phyloP scores from a whole-genome alignment of 2,888 invertebrate genomes.

The Tipula confusa region DNA sequence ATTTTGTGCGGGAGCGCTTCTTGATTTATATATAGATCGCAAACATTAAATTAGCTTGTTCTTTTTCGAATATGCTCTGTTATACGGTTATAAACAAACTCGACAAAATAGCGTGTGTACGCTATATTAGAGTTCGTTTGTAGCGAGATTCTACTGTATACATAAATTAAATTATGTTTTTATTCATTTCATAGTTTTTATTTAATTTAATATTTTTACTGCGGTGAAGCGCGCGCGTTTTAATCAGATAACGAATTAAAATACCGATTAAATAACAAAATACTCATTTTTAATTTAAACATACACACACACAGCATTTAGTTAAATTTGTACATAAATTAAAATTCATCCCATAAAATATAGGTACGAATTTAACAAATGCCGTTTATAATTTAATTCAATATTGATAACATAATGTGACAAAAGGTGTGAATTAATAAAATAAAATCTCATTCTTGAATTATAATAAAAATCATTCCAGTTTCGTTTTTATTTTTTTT shows the following conservation, averaged over 20 bases:
- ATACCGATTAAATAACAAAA: background rate
- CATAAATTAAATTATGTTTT: no score
- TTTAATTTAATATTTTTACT: no score
- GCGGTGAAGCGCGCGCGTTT: background rate
- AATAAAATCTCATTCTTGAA: constrained; percentile 20
- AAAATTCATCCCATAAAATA: background rate
- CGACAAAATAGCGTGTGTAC: no score
- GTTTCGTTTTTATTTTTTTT: no score
- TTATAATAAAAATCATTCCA: background rate
- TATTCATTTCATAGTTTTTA: no score
- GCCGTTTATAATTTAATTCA: constrained; percentile 3
- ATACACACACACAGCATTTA: background rate
- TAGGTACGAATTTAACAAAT: background rate
- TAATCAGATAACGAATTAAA: constrained; percentile 3
- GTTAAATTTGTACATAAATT: background rate
- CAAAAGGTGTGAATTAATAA: constrained; percentile 12
- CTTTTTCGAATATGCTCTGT: no score
- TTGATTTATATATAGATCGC: no score
- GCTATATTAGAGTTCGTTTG: no score
- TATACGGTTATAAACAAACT: no score
- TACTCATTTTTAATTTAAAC: background rate
- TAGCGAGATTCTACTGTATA: no score
- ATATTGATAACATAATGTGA: constrained; percentile 25
- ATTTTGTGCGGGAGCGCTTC: no score
- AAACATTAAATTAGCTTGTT: no score